These are phyloP conservation scores for Hippocampus kuda DNA, from an alignment of 2,797 vertebrate species.

Conservation along the genomic window DNA sequence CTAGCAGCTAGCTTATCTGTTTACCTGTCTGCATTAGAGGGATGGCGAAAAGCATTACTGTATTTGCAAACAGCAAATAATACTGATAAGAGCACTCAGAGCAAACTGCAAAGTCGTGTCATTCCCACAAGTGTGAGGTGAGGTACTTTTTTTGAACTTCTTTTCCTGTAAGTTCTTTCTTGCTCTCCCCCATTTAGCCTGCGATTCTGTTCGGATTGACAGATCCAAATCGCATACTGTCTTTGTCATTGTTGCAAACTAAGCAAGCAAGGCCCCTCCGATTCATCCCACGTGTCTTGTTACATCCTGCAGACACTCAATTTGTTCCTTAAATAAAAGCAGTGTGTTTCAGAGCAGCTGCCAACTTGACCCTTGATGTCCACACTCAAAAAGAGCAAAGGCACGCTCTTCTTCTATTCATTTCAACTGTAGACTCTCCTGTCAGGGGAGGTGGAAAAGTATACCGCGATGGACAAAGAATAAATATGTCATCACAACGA, in stretches of 20 bases:
- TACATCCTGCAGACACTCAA: slow-evolving; percentile 13
- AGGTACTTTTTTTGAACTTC: background rate
- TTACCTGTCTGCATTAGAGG: background rate
- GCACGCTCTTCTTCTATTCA: background rate
- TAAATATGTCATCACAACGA: background rate
- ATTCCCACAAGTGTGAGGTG: background rate
- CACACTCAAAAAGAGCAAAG: background rate
- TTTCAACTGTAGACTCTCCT: background rate
- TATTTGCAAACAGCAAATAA: background rate
- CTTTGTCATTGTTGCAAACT: background rate
- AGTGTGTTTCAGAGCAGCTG: background rate
- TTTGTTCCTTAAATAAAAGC: slow-evolving; percentile 14
- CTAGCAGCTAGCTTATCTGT: slow-evolving; percentile 3
- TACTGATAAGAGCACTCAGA: background rate
- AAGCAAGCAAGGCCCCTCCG: slow-evolving; percentile 7
- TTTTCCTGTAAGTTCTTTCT: background rate
- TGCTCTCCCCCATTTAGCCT: background rate
- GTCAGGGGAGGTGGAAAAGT: background rate
- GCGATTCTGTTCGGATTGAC: background rate
- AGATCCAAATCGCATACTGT: background rate
- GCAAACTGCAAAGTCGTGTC: background rate
- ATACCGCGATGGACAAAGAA: background rate
- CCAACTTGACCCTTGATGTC: background rate
- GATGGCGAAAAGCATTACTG: background rate
- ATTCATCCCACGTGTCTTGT: slow-evolving; percentile 5